phyloP scores from a whole-genome alignment of 2,888 invertebrate genomes.

The Eledone cirrhosa region DNA sequence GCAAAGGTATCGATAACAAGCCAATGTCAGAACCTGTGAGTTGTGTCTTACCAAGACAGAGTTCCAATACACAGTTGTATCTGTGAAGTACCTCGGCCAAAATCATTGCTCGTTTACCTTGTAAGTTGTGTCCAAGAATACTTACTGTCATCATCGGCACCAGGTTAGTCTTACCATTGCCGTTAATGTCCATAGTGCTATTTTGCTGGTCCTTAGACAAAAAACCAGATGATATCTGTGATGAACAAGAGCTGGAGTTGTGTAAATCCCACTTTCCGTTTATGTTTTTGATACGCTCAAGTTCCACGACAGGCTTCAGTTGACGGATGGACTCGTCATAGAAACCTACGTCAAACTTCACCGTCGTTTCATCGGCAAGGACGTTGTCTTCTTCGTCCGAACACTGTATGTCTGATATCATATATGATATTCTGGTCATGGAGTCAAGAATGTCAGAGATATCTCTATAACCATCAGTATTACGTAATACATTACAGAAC shows the following conservation, averaged over 20 bases:
- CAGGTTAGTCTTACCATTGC: neutral
- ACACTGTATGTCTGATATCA: slow-evolving; percentile 49
- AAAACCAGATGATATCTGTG: slow-evolving; percentile 41
- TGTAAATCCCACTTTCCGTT: slow-evolving; percentile 44
- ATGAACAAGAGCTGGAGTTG: slow-evolving; percentile 45
- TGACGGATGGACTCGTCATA: slow-evolving; percentile 52
- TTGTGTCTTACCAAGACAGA: slow-evolving; percentile 61
- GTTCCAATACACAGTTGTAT: slow-evolving; percentile 57
- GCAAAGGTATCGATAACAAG: slow-evolving; percentile 46
- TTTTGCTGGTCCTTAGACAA: too few relatives aligned
- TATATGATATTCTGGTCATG: slow-evolving; percentile 55
- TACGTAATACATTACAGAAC: slow-evolving; percentile 56
- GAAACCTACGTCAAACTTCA: slow-evolving; percentile 60
- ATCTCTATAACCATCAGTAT: slow-evolving; percentile 45
- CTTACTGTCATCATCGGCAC: slow-evolving; percentile 59
- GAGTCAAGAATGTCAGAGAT: slow-evolving; percentile 55
- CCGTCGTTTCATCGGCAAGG: slow-evolving; percentile 55
- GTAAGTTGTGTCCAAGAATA: slow-evolving; percentile 57
- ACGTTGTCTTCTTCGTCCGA: slow-evolving; percentile 41
- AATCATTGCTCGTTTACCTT: slow-evolving; percentile 47
- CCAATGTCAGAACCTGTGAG: slow-evolving; percentile 52
- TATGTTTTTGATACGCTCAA: slow-evolving; percentile 50
- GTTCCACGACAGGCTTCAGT: slow-evolving; percentile 56
- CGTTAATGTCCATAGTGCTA: slow-evolving; percentile 46
- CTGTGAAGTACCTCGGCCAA: slow-evolving; percentile 50